A percentile compares a stretch with the other conserved stretches of the same genome.
Conservation (phyloP, 2,797 vertebrate species). For the Rhynchonycteris naso region DNA sequence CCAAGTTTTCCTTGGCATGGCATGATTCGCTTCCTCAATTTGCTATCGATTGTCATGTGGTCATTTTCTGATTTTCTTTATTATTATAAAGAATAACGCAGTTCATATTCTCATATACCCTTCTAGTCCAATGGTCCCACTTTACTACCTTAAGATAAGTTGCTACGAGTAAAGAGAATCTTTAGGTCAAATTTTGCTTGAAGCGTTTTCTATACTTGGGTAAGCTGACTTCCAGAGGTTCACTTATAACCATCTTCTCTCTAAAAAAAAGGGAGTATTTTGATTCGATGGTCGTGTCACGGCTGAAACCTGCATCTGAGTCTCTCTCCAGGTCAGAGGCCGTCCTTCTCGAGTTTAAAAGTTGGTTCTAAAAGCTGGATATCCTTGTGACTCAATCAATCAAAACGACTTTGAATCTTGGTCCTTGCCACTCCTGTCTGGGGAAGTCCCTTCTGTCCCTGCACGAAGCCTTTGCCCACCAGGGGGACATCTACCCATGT, state of each 20-base stretch:
- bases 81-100: not conserved
- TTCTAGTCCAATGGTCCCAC: not conserved
- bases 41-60: not conserved
- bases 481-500: accelerated
- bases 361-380: not conserved
- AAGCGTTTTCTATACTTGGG: not conserved
- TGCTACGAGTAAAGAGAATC: not conserved
- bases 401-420: not conserved
- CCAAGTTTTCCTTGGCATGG: not conserved
- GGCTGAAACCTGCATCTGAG: not conserved
- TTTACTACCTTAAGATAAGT: not conserved
- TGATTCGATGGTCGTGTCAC: not conserved
- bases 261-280: not conserved
- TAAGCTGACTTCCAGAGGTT: not conserved
- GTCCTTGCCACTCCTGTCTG: not conserved
- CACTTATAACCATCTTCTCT: not conserved
- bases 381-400: not conserved
- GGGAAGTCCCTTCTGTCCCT: not conserved
- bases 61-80: not conserved
- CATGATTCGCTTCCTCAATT: not conserved
- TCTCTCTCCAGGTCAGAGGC: not conserved
- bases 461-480: not conserved
- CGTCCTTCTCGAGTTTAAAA: not conserved
- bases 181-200: not conserved
- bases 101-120: not conserved